Evolutionary conservation across 2,888 invertebrate species (phyloP).

Genomic region (Boloria selene): DNA sequence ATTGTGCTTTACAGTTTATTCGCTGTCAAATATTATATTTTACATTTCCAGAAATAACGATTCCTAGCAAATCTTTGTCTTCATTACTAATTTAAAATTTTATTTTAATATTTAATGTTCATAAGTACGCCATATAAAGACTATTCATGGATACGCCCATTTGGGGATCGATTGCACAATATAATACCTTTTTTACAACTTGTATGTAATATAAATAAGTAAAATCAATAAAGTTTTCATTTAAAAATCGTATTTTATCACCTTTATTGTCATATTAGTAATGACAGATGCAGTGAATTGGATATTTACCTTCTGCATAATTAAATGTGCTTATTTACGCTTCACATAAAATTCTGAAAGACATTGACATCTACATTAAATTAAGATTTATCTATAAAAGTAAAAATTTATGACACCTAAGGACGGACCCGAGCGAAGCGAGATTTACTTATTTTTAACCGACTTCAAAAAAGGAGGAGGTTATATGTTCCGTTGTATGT

Average conservation of each 20-base stretch:
- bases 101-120: conserved; percentile 9
- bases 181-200: conserved; percentile 2
- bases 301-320: background rate
- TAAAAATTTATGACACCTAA: no score
- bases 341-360: conserved; percentile 10
- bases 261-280: conserved; percentile 12
- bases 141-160: conserved; percentile 8
- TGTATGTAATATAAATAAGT: conserved; percentile 6
- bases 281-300: conserved; percentile 8
- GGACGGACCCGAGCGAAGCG: no score
- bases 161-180: conserved; percentile 13
- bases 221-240: conserved; percentile 6
- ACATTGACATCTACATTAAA: conserved; percentile 12
- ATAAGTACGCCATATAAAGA: background rate
- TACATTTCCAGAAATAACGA: conserved; percentile 39
- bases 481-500: no score
- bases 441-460: no score
- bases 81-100: conserved; percentile 29
- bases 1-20: conserved; percentile 50
- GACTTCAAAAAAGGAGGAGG: no score
- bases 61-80: conserved; percentile 4
- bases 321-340: background rate
- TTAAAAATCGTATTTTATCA: conserved; percentile 9
- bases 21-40: conserved; percentile 54
- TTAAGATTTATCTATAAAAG: background rate